Evolutionary conservation across 2,113 vertebrate species (phyloP), one percentile per base, ranked within the genome.

Genomic region (Phoxinus phoxinus): DNA sequence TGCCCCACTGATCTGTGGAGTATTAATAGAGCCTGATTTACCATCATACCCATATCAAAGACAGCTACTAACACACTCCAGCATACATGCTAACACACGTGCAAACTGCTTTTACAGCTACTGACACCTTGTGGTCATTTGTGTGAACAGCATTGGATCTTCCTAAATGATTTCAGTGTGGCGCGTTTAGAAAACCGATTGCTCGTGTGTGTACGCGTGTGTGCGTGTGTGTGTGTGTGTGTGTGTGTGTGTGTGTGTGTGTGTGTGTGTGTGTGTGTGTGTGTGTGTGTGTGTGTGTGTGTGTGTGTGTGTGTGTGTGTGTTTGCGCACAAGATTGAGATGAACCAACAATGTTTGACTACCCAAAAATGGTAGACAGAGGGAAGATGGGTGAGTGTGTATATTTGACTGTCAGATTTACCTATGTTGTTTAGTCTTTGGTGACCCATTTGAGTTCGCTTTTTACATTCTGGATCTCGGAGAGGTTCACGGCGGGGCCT

Each of bases 391-490:
- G 59, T 15, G 56, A 61, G 30, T 21, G 65, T 63, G 21, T 48
- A 8, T 69, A 63, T 46, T 71, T 51, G 81, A 83, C 46, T 83
- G 48, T 72, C 48, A 56, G 81, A 81, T 81, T 37, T 87, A 89
- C 89, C 87, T 85, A 30, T 48, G 23, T 44, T 2, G 23, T 74
- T 78, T 93, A 95, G 0, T 95, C 94, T 86, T 95, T 95, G 84
- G 94, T 94, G 88, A 95, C 95, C 87, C 90, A 95, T 94, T 90
- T 93, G 85, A 99, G 96, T 91, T 98, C 97, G 21, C 95, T 99
- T 93, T 97, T 99, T 90, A 97, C 95, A 69, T 97, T 98, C 94
- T 99, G 96, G 86, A 99, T 97, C 94, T 99, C 98, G 32, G 96
- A 97, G 13, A 99, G 95, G 91, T 99, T 96, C 58, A 99, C 96